phyloP scores from a whole-genome alignment of 2,888 invertebrate genomes.

The Diarsia mendica region DNA sequence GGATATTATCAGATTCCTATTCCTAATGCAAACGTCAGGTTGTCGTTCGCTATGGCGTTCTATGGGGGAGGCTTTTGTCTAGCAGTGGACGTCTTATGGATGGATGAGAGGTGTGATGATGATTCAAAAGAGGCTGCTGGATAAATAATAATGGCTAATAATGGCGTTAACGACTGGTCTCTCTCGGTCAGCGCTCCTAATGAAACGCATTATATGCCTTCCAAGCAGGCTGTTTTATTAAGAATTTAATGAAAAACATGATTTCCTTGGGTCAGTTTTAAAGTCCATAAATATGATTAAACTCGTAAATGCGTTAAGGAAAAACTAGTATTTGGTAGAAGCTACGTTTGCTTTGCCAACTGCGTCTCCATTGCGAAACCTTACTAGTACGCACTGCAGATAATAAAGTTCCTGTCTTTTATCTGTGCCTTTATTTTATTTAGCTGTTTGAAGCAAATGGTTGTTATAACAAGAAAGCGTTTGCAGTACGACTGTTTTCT shows the following conservation, averaged over 20 bases:
- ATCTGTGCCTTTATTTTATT: conserved; percentile 2
- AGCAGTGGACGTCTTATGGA: too few relatives aligned
- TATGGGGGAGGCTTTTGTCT: too few relatives aligned
- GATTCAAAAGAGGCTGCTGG: too few relatives aligned
- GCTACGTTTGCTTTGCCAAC: conserved; percentile 11
- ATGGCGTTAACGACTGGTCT: too few relatives aligned
- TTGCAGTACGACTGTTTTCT: not conserved
- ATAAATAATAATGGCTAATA: too few relatives aligned
- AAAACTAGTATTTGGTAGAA: conserved; percentile 10
- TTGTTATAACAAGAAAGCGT: not conserved
- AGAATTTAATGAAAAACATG: not conserved
- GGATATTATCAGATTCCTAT: not conserved
- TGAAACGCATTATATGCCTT: too few relatives aligned
- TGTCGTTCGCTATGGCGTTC: too few relatives aligned
- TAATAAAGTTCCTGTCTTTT: not conserved
- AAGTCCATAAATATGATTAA: not conserved
- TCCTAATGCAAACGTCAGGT: too few relatives aligned
- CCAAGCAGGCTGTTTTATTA: too few relatives aligned
- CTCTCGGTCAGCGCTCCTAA: too few relatives aligned
- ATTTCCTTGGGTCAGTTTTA: conserved; percentile 15
- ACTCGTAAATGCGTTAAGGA: conserved; percentile 12
- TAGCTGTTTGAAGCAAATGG: not conserved
- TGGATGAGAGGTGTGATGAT: too few relatives aligned
- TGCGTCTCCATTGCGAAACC: not conserved
- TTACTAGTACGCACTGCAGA: conserved; percentile 24